phyloP scores from a whole-genome alignment of 2,113 vertebrate species.

The Dicrurus megarhynchus region DNA sequence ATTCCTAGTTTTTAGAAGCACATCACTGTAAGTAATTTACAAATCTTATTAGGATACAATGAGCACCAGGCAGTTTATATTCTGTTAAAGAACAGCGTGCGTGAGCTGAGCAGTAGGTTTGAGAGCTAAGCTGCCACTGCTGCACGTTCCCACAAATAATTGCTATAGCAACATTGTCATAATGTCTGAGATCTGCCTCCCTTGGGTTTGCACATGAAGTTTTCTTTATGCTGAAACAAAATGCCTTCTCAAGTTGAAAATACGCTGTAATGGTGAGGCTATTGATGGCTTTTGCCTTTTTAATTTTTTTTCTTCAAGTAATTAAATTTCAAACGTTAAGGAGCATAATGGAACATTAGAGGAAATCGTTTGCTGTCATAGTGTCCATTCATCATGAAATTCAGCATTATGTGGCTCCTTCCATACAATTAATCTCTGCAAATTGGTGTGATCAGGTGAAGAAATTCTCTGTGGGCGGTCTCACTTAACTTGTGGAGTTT shows the following conservation, averaged over 20 bases:
- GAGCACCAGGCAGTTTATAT: conserved; percentile 48
- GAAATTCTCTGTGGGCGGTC: neutral
- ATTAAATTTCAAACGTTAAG: conserved; percentile 57
- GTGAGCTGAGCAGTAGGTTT: conserved; percentile 35
- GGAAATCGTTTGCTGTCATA: neutral
- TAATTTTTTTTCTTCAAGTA: conserved; percentile 15
- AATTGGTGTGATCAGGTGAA: conserved; percentile 14
- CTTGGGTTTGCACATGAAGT: conserved; percentile 64
- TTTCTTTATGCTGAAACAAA: conserved; percentile 66
- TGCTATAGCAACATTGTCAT: conserved; percentile 72
- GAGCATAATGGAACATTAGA: conserved; percentile 40
- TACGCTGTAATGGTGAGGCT: neutral
- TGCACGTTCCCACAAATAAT: conserved; percentile 63
- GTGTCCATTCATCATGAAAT: conserved; percentile 2
- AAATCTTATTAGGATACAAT: conserved; percentile 16
- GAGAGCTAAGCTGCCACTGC: conserved; percentile 31
- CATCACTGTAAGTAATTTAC: conserved; percentile 41
- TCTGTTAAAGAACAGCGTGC: conserved; percentile 29
- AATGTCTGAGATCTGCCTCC: conserved; percentile 64
- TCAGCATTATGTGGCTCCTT: neutral
- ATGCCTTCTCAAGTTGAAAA: conserved; percentile 57
- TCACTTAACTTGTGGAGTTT: neutral
- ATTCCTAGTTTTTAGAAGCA: conserved; percentile 16
- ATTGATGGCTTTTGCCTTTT: neutral
- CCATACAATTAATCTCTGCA: neutral